phyloP scores from a whole-genome alignment of 2,888 invertebrate species.

The Spilosoma lubricipeda region DNA sequence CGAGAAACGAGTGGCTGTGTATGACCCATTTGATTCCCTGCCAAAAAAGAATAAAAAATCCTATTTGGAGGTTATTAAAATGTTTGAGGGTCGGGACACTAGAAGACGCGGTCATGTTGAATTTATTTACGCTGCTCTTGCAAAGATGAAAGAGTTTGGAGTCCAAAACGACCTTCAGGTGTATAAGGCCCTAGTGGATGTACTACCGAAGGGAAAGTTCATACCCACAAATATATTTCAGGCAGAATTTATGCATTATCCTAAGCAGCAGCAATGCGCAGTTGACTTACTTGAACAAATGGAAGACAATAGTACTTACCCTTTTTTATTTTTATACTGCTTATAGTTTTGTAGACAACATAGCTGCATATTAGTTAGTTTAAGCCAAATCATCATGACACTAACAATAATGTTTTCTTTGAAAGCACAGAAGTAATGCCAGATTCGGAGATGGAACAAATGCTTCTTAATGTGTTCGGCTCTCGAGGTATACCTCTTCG shows the following conservation, averaged over 20 bases:
- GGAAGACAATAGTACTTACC: constrained; percentile 93
- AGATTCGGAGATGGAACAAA: constrained; percentile 94
- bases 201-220: constrained; percentile 96
- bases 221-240: constrained; percentile 94
- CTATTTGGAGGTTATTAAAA: constrained; percentile 90
- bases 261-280: constrained; percentile 97
- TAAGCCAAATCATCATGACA: background rate
- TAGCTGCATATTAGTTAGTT: background rate
- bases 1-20: constrained; percentile 72
- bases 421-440: constrained; percentile 92
- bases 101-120: constrained; percentile 95
- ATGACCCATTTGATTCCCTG: constrained; percentile 81
- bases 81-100: constrained; percentile 89
- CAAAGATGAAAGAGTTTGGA: constrained; percentile 95
- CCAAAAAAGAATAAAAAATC: constrained; percentile 88
- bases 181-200: constrained; percentile 94
- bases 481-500: constrained; percentile 89
- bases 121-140: constrained; percentile 96
- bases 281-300: constrained; percentile 97
- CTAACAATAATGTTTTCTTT: constrained; percentile 32
- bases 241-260: constrained; percentile 96
- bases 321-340: constrained; percentile 20
- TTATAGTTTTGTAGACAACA: background rate
- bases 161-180: constrained; percentile 94
- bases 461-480: constrained; percentile 95